phyloP scores from a whole-genome alignment of 2,113 vertebrate species.

The Dolichotis patagonum region DNA sequence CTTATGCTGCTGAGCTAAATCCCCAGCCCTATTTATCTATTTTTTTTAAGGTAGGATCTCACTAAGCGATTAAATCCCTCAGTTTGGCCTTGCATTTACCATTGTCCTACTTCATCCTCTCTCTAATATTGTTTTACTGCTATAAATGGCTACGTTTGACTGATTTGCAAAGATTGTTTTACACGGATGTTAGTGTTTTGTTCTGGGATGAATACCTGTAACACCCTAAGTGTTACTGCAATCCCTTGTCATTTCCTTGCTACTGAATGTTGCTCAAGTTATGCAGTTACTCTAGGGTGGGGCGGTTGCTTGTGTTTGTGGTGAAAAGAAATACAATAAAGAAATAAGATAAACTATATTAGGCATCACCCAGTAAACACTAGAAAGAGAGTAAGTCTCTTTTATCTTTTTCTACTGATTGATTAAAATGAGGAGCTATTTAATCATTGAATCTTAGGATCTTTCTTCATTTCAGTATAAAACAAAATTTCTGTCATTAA shows the following conservation, averaged over 20 bases:
- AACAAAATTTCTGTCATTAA: conserved; percentile 22
- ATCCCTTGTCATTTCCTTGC: neutral
- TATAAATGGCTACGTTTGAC: neutral
- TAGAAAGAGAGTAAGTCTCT: neutral
- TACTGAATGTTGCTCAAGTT: neutral
- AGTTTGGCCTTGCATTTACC: neutral
- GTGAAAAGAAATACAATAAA: too few relatives aligned
- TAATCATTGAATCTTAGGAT: neutral
- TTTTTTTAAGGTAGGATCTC: neutral
- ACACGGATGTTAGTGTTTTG: neutral
- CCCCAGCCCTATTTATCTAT: neutral
- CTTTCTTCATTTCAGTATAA: neutral
- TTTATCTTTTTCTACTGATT: neutral
- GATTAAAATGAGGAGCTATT: neutral
- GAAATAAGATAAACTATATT: neutral
- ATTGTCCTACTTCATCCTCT: neutral
- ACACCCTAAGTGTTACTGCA: neutral
- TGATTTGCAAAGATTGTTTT: neutral
- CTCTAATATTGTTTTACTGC: neutral
- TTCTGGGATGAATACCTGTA: neutral
- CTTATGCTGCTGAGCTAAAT: too few relatives aligned
- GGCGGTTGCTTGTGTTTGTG: neutral
- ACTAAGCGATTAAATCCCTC: neutral
- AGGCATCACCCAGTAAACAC: neutral
- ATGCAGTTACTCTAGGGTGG: neutral